Conservation (phyloP, 1,140 invertebrate genomes). For the Acyrthosiphon pisum region DNA sequence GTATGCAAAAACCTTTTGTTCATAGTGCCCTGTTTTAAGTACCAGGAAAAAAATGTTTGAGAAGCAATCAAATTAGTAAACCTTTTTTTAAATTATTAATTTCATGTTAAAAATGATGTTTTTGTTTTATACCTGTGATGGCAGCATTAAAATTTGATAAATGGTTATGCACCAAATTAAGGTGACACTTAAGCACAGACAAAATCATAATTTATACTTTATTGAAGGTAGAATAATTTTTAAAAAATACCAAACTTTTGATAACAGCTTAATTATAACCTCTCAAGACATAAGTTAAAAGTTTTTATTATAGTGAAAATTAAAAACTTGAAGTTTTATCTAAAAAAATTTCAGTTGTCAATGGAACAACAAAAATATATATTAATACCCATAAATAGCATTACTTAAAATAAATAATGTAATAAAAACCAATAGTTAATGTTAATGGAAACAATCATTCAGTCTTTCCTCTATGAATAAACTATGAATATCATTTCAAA, state of each 20-base stretch:
- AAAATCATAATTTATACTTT: background rate
- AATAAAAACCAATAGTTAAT: background rate
- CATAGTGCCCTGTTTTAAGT: background rate
- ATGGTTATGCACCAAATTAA: background rate
- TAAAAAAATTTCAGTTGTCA: background rate
- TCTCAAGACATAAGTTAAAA: background rate
- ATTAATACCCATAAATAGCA: background rate
- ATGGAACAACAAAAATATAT: background rate
- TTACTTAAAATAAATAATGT: background rate
- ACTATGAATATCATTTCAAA: background rate
- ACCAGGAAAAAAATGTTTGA: background rate
- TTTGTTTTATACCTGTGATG: background rate
- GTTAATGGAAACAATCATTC: background rate
- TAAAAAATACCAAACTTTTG: background rate
- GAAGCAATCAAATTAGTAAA: background rate
- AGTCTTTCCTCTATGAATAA: background rate
- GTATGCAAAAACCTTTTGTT: constrained; percentile 19
- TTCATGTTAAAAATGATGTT: background rate
- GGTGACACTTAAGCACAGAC: background rate
- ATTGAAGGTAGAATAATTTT: background rate
- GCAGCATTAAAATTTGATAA: background rate
- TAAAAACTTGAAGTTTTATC: too few relatives aligned
- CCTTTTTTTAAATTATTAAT: background rate
- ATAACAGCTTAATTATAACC: background rate
- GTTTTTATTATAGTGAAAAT: background rate